phyloP scores from a whole-genome alignment of 2,113 vertebrate species.

The Silurus glanis region DNA sequence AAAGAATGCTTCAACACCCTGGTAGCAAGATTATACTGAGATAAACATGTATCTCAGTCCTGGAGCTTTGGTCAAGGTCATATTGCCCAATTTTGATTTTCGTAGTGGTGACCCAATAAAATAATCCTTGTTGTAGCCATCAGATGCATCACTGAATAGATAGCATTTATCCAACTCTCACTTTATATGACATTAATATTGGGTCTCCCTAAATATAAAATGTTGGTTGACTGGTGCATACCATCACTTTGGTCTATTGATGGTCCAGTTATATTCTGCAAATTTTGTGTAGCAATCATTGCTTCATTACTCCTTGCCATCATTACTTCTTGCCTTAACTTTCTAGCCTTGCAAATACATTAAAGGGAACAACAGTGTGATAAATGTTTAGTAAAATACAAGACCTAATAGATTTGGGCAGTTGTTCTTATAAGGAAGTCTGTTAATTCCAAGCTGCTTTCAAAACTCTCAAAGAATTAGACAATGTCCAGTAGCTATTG shows the following conservation, averaged over 20 bases:
- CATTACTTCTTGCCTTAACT: background rate
- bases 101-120: too few species aligned
- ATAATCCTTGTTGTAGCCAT: too few species aligned
- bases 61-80: too few species aligned
- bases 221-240: background rate
- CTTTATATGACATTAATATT: too few species aligned
- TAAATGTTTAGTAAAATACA: too few species aligned
- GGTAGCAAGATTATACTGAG: too few species aligned
- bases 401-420: background rate
- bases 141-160: too few species aligned
- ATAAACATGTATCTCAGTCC: too few species aligned
- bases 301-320: background rate
- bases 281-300: background rate
- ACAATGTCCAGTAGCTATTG: background rate
- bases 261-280: background rate
- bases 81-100: too few species aligned
- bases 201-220: too few species aligned
- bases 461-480: background rate
- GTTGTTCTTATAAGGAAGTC: slow-evolving; percentile 38
- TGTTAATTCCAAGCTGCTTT: slow-evolving; percentile 23
- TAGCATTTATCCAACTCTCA: too few species aligned
- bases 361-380: background rate
- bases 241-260: background rate
- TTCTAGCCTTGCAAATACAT: background rate
- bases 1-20: too few species aligned